Base-by-base conservation (phyloP, 1,140 invertebrate species). In the Cephus cinctus region DNA sequence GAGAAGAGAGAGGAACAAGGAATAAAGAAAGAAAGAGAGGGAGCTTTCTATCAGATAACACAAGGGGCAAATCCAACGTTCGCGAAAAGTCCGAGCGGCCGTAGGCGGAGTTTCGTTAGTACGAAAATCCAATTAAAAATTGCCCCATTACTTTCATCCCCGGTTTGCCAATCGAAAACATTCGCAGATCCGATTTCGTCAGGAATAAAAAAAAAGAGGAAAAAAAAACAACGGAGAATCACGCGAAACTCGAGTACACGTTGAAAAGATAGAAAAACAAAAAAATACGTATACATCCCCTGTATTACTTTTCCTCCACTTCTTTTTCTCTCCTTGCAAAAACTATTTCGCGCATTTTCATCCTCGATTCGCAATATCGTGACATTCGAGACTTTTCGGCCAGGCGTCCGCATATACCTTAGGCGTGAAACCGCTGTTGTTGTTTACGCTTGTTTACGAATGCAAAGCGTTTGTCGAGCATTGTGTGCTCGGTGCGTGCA, bases 361-460 rank as follows among this genome's bases (percentile, higher is more conserved):
- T 3, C 27, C 27, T 9, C 9, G 27, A 30, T 11, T 11, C 14
- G 2, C 3, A 3, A 12, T 12, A 36, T 15, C 14, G 11, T 9
- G 4, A 36, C 14, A 36, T 18, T 36, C 9, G n/a, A n/a, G n/a
- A n/a, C n/a, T n/a, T n/a, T n/a, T n/a, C n/a, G n/a, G 14, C 23
- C 2, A 11, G 12, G 14, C 19, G 25, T 20, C 9, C 6, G 23
- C 6, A 16, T 21, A 47, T 30, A 25, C 31, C 30, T 45, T 12
- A 73, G 69, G 72, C 71, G 72, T 66, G 71, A 75, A 75, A 70
- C 66, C 64, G 47, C 54, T 48, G 63, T 59, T 60, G 63, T 64
- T 72, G 69, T 75, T 75, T 73, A 73, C 69, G 62, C 66, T 59
- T 73, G 69, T 75, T 75, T 75, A 73, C 69, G 65, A 73, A 75